Percentiles rank a stretch among this genome's conserved stretches.
These are phyloP conservation scores for Sapajus apella DNA, from an alignment of 2,113 vertebrate genomes.

Conservation along the genomic window DNA sequence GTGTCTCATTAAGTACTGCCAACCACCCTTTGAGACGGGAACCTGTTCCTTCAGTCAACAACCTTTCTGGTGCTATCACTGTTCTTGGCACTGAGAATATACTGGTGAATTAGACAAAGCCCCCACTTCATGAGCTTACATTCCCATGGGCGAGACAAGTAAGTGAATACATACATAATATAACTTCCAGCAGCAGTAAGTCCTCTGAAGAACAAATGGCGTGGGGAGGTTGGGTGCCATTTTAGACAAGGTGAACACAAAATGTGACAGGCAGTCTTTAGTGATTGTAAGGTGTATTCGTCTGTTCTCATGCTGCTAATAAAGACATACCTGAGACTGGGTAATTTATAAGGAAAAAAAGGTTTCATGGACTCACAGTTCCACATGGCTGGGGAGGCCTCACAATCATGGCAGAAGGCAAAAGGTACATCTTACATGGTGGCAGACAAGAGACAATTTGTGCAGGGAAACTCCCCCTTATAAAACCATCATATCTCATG, in stretches of 20 bases:
- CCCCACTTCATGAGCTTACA: neutral
- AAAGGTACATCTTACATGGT: too few species aligned
- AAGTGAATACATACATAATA: rapidly evolving
- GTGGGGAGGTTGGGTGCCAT: too few species aligned
- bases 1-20: neutral
- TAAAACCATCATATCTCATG: too few species aligned
- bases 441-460: too few species aligned
- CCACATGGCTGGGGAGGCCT: too few species aligned
- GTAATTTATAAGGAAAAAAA: too few species aligned
- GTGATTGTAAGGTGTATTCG: neutral
- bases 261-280: neutral
- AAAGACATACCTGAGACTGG: too few species aligned
- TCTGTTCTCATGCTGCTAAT: too few species aligned
- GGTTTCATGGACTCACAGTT: too few species aligned
- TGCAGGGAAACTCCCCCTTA: too few species aligned
- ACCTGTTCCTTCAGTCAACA: neutral
- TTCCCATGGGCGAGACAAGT: neutral
- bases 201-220: neutral
- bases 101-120: neutral
- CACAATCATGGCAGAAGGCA: too few species aligned
- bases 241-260: neutral
- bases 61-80: neutral
- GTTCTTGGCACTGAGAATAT: neutral
- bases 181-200: neutral
- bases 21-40: neutral